Evolutionary conservation across 2,113 vertebrate genomes (phyloP).

Genomic region (Myrmecobius fasciatus): DNA sequence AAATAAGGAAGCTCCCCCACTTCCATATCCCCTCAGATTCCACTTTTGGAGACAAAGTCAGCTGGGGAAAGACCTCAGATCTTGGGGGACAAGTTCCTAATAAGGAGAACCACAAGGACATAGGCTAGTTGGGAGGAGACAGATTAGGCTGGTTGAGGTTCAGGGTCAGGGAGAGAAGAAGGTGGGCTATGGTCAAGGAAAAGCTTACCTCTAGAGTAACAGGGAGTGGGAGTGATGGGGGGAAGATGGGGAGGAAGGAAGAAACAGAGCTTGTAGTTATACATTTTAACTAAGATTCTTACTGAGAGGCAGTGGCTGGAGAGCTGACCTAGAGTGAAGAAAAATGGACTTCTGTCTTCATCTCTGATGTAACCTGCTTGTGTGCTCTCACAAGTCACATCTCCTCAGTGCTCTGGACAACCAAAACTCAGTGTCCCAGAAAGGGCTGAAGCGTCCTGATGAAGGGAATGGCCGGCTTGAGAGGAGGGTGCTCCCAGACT

Average conservation of each 20-base stretch:
- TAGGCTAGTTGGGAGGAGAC: neutral
- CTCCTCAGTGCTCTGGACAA: neutral
- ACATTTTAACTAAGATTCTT: neutral
- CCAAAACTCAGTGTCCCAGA: neutral
- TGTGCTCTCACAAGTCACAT: neutral
- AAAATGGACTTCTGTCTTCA: neutral
- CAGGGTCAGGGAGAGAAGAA: neutral
- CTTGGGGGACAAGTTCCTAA: neutral
- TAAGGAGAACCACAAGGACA: neutral
- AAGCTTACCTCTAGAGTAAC: neutral
- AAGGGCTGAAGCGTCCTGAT: neutral
- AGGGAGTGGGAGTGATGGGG: neutral
- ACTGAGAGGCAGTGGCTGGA: neutral
- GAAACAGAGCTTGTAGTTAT: neutral
- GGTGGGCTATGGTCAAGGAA: neutral
- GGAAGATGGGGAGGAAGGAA: neutral
- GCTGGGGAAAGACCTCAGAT: neutral
- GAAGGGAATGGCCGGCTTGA: neutral
- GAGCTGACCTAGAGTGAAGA: neutral
- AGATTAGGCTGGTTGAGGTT: neutral
- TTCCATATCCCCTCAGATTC: neutral
- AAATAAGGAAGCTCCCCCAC: fast-evolving
- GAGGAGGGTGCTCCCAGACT: neutral
- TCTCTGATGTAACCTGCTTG: neutral
- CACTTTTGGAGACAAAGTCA: neutral